phyloP scores from a whole-genome alignment of 2,797 vertebrate genomes.

The Phalloptychus januarius region DNA sequence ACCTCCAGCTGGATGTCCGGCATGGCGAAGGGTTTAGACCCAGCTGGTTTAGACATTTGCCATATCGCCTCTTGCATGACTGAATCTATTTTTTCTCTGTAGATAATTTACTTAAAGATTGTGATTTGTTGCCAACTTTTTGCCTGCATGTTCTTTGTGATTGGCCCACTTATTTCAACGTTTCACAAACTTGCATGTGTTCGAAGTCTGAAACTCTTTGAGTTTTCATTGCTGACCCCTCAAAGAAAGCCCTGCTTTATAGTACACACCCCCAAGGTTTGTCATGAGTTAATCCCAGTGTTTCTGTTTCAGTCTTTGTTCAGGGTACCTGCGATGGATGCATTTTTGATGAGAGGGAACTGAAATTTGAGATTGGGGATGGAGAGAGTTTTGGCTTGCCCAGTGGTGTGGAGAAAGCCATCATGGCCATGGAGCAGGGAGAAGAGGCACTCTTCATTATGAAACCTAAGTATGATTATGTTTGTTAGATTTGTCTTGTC shows the following conservation, averaged over 20 bases:
- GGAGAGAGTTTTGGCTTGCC: slow-evolving; percentile 88
- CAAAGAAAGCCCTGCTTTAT: neutral
- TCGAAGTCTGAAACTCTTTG: neutral
- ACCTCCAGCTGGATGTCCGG: neutral
- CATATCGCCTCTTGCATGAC: neutral
- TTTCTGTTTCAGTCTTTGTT: slow-evolving; percentile 81
- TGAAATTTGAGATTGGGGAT: slow-evolving; percentile 92
- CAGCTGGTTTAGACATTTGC: neutral
- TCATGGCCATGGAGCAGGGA: slow-evolving; percentile 93
- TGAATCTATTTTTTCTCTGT: neutral
- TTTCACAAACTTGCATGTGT: neutral
- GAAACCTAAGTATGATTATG: slow-evolving; percentile 86
- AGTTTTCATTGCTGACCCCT: neutral
- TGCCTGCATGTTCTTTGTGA: neutral
- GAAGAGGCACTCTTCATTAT: slow-evolving; percentile 90
- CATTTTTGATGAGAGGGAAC: slow-evolving; percentile 88
- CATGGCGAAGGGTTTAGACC: neutral
- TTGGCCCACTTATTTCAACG: neutral
- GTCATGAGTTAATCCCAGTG: neutral
- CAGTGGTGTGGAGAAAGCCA: slow-evolving; percentile 89
- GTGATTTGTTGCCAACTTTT: neutral
- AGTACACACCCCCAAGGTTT: neutral
- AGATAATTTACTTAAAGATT: neutral
- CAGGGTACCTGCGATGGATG: slow-evolving; percentile 83
- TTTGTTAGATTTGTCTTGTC: neutral